A percentile compares a stretch with the other conserved stretches of the same genome.
phyloP scores from a whole-genome alignment of 2,113 vertebrate species.

The Himantopus leucocephalus region DNA sequence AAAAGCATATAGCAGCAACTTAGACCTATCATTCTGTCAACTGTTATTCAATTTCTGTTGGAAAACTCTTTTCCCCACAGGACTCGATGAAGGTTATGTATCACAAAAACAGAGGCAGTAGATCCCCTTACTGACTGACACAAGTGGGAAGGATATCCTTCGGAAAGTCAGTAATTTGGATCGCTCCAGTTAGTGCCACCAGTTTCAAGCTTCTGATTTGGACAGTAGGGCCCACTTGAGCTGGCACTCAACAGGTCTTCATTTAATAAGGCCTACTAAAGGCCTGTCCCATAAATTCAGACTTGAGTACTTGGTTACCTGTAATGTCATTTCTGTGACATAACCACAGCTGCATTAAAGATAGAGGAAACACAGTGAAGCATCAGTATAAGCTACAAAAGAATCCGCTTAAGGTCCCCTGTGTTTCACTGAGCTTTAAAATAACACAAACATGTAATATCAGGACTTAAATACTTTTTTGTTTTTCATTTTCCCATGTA shows the following conservation, averaged over 20 bases:
- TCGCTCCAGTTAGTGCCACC: not conserved
- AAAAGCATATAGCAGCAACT: not conserved
- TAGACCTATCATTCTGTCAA: not conserved
- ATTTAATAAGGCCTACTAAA: not conserved
- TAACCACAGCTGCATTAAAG: not conserved
- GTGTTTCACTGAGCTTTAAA: not conserved
- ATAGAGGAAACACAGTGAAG: not conserved
- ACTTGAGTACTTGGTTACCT: not conserved
- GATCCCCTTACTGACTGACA: not conserved
- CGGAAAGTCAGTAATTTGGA: not conserved
- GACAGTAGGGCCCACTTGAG: not conserved
- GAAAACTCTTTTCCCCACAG: not conserved
- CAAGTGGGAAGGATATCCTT: not conserved
- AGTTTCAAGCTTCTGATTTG: not conserved
- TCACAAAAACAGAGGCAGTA: not conserved
- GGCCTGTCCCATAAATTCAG: not conserved
- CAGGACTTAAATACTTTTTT: not conserved
- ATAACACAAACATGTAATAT: not conserved
- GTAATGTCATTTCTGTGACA: not conserved
- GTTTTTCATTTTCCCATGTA: rapidly evolving
- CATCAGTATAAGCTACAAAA: not conserved
- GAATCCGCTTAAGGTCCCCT: not conserved
- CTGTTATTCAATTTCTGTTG: not conserved
- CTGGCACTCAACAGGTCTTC: not conserved
- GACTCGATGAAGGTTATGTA: not conserved